Base-by-base conservation (phyloP, 2,888 invertebrate species). In the Chymomyza caudatula region DNA sequence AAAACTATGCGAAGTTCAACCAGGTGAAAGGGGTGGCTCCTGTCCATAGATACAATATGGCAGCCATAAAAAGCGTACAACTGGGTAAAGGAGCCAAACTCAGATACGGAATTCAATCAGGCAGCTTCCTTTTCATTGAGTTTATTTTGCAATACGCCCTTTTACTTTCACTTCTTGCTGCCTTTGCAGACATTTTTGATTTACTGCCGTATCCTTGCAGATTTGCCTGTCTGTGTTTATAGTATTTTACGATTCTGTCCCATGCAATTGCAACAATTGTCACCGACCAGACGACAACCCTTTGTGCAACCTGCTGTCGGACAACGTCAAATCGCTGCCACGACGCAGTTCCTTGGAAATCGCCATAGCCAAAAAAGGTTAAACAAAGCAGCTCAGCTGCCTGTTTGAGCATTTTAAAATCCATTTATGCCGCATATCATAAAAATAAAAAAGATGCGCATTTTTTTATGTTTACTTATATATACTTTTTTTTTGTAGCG, bases 241-340 rank as follows among this genome's bases (percentile, higher is more conserved):
- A 22, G 20, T 42, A 69, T 81, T 82, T 85, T 79, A 86, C 37
- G 80, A 67, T 63, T 22, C 67, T 61, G 60, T 67, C 67, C 67
- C 74, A 72, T 70, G 78, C 62, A 83, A 85, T 85, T 63, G 82
- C 85, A 83, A 83, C 85, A 83, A 83, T 85, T 85, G 84, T 69
- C 78, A 69, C 60, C 67, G 60, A 53, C 29, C 11, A 37, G 29
- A 5, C 53, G 51, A 51, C 81, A 84, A 84, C 83, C 83, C 83
- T 84, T 84, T 85, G 84, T 70, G 66, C 67, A 83, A 83, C 85
- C 80, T 86, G 83, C 79, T 78, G 23, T 23, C 23, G 4, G 23
- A 23, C n/a, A 42, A 63, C 65, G 51, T 8, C 22, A 29, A 51
- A 15, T 57, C 60, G 57, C 22, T n/a, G n/a, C n/a, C n/a, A n/a